Percentiles rank a stretch among this genome's conserved stretches.
Conservation (phyloP, 1,140 invertebrate genomes). For the Nasonia longicornis region DNA sequence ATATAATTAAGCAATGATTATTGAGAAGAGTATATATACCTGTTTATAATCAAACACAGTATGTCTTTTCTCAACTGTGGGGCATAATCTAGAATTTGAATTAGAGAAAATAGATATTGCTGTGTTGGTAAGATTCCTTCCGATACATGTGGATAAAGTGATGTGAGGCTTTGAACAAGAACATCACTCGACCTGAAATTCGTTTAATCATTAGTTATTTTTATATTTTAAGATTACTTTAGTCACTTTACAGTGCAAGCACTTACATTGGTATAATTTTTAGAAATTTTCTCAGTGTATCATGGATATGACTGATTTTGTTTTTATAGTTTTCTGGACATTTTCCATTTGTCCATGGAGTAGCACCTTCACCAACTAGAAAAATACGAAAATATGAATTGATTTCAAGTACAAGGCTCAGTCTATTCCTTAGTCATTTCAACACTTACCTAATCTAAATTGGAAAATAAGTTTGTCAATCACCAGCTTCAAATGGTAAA, state of each 20-base stretch:
- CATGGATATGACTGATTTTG: constrained; percentile 71
- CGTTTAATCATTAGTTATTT: constrained; percentile 23
- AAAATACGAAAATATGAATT: constrained; percentile 25
- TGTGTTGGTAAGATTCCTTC: constrained; percentile 71
- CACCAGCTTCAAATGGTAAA: constrained; percentile 72
- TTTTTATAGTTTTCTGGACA: constrained; percentile 64
- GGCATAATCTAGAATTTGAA: constrained; percentile 76
- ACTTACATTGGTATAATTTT: constrained; percentile 76
- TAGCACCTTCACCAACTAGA: constrained; percentile 55
- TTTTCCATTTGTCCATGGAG: constrained; percentile 65
- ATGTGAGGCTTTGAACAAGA: constrained; percentile 68
- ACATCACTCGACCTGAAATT: constrained; percentile 70
- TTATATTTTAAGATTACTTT: neutral
- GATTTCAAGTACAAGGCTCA: neutral
- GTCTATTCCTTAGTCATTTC: neutral
- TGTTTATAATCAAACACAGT: constrained; percentile 76
- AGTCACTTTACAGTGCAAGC: constrained; percentile 43
- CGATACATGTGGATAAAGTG: constrained; percentile 77
- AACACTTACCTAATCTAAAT: constrained; percentile 70
- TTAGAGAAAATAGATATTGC: constrained; percentile 75
- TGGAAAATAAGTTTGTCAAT: constrained; percentile 71
- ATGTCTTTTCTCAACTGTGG: constrained; percentile 73
- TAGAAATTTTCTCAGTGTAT: constrained; percentile 70
- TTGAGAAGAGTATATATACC: constrained; percentile 65
- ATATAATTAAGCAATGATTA: neutral